Evolutionary conservation across 1,140 invertebrate genomes (phyloP).

Genomic region (roundworm (Caenorhabditis elegans)): DNA sequence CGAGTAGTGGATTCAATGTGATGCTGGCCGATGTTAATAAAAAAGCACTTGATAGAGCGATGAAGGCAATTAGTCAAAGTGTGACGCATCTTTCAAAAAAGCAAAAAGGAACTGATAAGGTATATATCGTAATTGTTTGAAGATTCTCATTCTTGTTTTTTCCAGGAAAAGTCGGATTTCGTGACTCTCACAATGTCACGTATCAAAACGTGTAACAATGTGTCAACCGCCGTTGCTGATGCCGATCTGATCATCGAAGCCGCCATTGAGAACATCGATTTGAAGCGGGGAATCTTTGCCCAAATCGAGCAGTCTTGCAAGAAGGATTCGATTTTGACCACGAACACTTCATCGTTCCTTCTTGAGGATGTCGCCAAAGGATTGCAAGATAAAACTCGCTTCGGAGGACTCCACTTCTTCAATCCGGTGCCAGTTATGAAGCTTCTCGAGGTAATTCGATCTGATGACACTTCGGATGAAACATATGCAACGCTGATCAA

Average conservation of each 20-base stretch:
- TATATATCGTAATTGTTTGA: conserved; percentile 35
- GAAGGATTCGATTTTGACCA: conserved; percentile 73
- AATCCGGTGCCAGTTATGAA: conserved; percentile 88
- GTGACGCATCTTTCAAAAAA: conserved; percentile 79
- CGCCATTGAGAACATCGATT: conserved; percentile 54
- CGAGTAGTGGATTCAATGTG: conserved; percentile 63
- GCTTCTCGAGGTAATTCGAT: conserved; percentile 73
- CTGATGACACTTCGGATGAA: conserved; percentile 74
- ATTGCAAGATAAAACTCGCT: conserved; percentile 71
- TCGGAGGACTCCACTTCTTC: conserved; percentile 86
- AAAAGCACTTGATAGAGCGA: conserved; percentile 39
- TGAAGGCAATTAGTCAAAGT: conserved; percentile 72
- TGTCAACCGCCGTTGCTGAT: conserved; percentile 41
- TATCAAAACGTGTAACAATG: conserved; percentile 16
- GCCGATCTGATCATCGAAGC: conserved; percentile 60
- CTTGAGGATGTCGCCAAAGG: conserved; percentile 78
- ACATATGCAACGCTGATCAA: conserved; percentile 76
- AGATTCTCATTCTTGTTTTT: neutral
- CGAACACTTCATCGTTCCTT: conserved; percentile 84
- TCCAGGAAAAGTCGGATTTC: neutral
- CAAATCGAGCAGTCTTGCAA: conserved; percentile 37
- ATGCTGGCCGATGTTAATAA: conserved; percentile 72
- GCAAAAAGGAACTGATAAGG: conserved; percentile 73
- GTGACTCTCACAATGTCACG: neutral
- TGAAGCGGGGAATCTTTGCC: conserved; percentile 49